Conservation (phyloP, 2,797 vertebrate species). For the Toxotes lorentzi region DNA sequence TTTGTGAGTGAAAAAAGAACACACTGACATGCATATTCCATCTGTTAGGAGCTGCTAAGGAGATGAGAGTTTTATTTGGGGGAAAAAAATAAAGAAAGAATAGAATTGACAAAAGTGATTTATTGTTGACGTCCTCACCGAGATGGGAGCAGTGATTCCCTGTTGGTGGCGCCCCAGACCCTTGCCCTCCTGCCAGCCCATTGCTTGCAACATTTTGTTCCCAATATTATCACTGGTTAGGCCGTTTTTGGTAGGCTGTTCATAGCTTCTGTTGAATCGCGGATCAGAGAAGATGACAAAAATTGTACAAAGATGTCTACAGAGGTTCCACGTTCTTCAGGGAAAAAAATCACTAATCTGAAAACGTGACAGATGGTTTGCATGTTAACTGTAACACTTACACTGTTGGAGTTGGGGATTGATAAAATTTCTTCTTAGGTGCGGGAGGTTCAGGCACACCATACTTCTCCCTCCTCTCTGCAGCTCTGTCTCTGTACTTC, state of each 20-base stretch:
- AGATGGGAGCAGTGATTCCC: conserved; percentile 92
- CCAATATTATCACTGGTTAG: conserved; percentile 94
- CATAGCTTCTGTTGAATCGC: conserved; percentile 87
- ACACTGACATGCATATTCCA: conserved; percentile 29
- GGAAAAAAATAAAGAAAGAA: background rate
- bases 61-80: background rate
- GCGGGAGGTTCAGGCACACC: conserved; percentile 92
- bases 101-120: background rate
- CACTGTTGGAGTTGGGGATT: conserved; percentile 87
- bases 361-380: background rate
- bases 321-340: background rate
- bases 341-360: background rate
- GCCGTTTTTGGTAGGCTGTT: conserved; percentile 94
- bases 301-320: too few species aligned
- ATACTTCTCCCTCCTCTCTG: conserved; percentile 94
- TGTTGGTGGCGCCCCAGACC: conserved; percentile 93
- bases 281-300: background rate
- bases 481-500: conserved; percentile 95
- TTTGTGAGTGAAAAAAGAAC: conserved; percentile 27
- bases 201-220: conserved; percentile 95
- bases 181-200: conserved; percentile 95
- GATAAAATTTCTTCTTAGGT: conserved; percentile 91
- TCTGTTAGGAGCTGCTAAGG: conserved; percentile 47
- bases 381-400: conserved; percentile 72
- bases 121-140: conserved; percentile 76